Evolutionary conservation across 2,888 invertebrate species (phyloP).

Genomic region (Helleia helle): DNA sequence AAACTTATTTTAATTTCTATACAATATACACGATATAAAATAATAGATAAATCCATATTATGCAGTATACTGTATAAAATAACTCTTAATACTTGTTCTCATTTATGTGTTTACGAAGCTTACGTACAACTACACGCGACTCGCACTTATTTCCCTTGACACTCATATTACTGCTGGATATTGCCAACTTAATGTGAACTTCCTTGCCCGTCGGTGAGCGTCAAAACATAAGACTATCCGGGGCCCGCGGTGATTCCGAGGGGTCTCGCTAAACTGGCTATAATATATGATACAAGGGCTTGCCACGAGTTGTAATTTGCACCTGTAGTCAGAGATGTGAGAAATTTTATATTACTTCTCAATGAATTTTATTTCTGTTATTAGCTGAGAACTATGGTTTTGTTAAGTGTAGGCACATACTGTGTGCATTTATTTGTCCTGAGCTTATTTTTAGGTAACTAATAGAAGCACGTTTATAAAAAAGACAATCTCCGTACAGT

Average conservation of each 20-base stretch:
- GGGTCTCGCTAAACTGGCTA: constrained; percentile 37
- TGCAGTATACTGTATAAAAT: constrained; percentile 6
- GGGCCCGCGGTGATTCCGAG: constrained; percentile 28
- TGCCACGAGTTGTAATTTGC: constrained; percentile 59
- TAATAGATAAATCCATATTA: not conserved
- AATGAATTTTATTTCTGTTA: no score
- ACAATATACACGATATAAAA: not conserved
- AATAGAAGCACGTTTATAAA: no score
- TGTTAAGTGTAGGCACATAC: no score
- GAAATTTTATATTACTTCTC: constrained; percentile 54
- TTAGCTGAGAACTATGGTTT: no score
- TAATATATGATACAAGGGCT: constrained; percentile 47
- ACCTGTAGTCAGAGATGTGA: constrained; percentile 60
- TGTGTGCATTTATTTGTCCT: no score
- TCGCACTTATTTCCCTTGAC: constrained; percentile 59
- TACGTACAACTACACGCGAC: constrained; percentile 36
- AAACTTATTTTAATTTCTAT: no score
- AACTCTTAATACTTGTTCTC: constrained; percentile 15
- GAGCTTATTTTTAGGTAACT: no score
- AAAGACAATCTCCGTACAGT: no score
- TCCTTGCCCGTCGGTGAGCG: constrained; percentile 29
- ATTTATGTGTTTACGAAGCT: constrained; percentile 23
- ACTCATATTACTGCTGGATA: constrained; percentile 54
- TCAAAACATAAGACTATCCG: constrained; percentile 22
- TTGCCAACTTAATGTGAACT: constrained; percentile 43